Conservation (phyloP, 2,888 invertebrate species). For the Sminthurinus aureus region DNA sequence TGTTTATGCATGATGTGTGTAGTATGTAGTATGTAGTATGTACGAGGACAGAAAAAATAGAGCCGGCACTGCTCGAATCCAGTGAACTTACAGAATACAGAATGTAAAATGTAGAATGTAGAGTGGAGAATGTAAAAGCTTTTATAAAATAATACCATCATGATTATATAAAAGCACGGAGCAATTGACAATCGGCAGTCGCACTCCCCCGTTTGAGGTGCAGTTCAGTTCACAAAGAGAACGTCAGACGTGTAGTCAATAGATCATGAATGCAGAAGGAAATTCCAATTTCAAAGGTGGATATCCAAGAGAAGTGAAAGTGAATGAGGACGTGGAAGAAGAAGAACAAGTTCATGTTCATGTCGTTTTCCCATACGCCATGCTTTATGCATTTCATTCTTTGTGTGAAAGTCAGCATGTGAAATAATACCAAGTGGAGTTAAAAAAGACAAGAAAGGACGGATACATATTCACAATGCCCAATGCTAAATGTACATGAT, state of each 20-base stretch:
- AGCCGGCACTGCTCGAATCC: background rate
- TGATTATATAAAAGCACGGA: slow-evolving; percentile 15
- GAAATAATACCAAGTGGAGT: slow-evolving; percentile 27
- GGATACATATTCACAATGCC: too few species aligned
- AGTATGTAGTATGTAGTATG: background rate
- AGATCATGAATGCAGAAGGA: slow-evolving; percentile 35
- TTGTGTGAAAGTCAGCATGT: slow-evolving; percentile 31
- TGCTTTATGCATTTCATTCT: background rate
- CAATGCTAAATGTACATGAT: too few species aligned
- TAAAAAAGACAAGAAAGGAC: background rate
- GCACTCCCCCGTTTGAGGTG: slow-evolving; percentile 19
- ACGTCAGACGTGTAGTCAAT: slow-evolving; percentile 23
- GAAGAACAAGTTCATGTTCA: too few species aligned
- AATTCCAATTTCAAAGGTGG: slow-evolving; percentile 34
- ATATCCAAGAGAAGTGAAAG: background rate
- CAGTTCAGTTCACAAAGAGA: background rate
- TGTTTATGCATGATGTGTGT: background rate
- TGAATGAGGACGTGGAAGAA: slow-evolving; percentile 10
- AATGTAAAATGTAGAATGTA: background rate
- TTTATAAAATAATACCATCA: background rate
- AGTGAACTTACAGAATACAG: background rate
- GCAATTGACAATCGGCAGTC: background rate
- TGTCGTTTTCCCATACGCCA: too few species aligned
- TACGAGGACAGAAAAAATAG: background rate
- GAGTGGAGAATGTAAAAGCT: background rate